Evolutionary conservation across 1,140 invertebrate species (phyloP), one percentile per base, ranked within the genome.

Genomic region (Pteromalus puparum): DNA sequence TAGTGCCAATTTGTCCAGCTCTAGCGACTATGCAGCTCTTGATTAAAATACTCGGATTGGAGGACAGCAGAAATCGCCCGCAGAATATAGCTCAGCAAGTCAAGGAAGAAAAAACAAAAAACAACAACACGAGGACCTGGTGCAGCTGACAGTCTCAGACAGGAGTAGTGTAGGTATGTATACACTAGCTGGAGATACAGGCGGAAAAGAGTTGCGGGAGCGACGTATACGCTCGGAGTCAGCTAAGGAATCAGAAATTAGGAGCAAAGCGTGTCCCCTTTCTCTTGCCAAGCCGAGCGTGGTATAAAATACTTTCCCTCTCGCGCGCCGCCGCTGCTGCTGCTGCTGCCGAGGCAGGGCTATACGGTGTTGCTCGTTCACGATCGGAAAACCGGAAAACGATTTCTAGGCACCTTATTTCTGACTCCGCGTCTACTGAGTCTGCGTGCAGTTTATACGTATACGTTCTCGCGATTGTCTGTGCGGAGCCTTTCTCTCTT

Each of bases 201-300:
- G 72, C 72, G 72, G 81, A 82, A 75, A 74, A 75, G 48, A 46
- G 24, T 70, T n/a, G 24, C 46, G 73, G 34, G 65, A 85, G 87
- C 86, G 83, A 88, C 90, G 87, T 90, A 61, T 85, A 87, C 86
- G 86, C 86, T 85, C 79, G 81, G 88, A 89, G 48, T 42, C 90
- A 92, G 90, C 90, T 91, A 90, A 91, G 90, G 87, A n/a, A n/a
- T n/a, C 92, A 92, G 91, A 93, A 93, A 93, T 93, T 93, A 92
- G 92, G 92, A 93, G 91, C 91, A 92, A 90, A 91, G 89, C 91
- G 89, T 93, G 91, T 93, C 92, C 92, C 92, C 92, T 93, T 93
- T 93, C 92, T 93, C 92, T 93, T 93, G 90, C 91, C 90, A 92
- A 93, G 91, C 92, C 89, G 91, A 93, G 90, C 92, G 91, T 93